A percentile compares a stretch with the other conserved stretches of the same genome.
phyloP scores from a whole-genome alignment of 1,140 invertebrate species.

The Solen grandis region DNA sequence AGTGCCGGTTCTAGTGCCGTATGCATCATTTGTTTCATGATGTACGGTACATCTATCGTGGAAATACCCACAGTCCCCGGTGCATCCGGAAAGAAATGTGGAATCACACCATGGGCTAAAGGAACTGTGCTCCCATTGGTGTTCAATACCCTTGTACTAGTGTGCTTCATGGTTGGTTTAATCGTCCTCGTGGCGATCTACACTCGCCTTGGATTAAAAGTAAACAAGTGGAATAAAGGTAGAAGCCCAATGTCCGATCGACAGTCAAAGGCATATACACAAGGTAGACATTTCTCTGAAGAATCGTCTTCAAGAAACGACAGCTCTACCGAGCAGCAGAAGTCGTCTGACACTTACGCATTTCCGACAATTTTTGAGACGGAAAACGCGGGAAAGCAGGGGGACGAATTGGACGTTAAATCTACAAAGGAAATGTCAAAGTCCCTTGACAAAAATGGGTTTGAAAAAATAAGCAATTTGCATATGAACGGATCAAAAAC shows the following conservation, averaged over 20 bases:
- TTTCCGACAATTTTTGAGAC: not conserved
- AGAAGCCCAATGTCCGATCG: conserved; percentile 4
- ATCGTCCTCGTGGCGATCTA: conserved; percentile 29
- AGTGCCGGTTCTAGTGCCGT: not conserved
- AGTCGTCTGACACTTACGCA: not conserved
- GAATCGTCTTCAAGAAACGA: conserved; percentile 14
- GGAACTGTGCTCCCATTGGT: conserved; percentile 20
- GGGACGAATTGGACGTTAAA: not conserved
- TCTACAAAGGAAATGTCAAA: conserved; percentile 37
- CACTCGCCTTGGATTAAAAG: conserved; percentile 39
- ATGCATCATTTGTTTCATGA: conserved; percentile 9
- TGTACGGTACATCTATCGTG: conserved; percentile 25
- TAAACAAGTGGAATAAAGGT: conserved; percentile 26
- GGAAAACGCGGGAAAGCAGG: not conserved
- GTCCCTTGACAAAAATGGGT: conserved; percentile 33
- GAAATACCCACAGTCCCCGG: conserved; percentile 5
- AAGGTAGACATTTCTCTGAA: conserved; percentile 24
- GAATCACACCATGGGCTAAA: conserved; percentile 9
- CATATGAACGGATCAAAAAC: conserved; percentile 42
- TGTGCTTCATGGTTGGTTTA: conserved; percentile 38
- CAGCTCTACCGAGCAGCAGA: conserved; percentile 8
- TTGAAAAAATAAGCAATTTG: conserved; percentile 4
- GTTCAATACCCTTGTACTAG: conserved; percentile 36
- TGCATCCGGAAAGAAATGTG: conserved; percentile 1
- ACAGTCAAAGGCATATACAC: not conserved